Base-by-base conservation (phyloP, 1,140 invertebrate genomes). In the Polypedilum pembai region DNA sequence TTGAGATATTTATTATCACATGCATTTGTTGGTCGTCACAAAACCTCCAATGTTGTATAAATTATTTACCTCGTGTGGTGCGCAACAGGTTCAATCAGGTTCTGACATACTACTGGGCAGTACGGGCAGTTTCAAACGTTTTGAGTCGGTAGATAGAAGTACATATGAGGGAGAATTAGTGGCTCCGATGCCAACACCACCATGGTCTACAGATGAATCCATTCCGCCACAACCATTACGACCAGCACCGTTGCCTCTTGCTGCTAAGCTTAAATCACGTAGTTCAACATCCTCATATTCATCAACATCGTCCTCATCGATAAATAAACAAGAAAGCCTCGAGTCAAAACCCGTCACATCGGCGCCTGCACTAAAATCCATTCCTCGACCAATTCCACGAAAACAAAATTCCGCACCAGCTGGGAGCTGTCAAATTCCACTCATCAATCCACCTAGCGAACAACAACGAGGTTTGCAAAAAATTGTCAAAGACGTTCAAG, bases 101-200 rank as follows among this genome's bases (percentile, higher is more conserved):
- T 88, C 88, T 0, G 89, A 90, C 78, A 86, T 90, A 74, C 83
- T 86, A 45, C 80, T 90, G 24, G 87, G 87, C 79, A 83, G 83
- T 56, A 85, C 84, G 41, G 89, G 88, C 17, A 90, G 87, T 78
- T 90, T 89, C 80, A 87, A 88, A 76, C 84, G 88, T 40, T 90
- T 90, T 79, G 88, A 90, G 76, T 87, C 87, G 18, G 84, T 90
- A 41, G 87, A 89, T 77, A 79, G 81, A 33, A 86, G 87, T 76
- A 21, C 65, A 20, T 83, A 84, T 75, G 81, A 83, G 33, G 81
- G 84, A 63, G 76, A 77, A 45, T 74, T 77, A 33, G 80, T 77
- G n/a, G 80, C 79, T 12, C 75, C 65, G 75, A 74, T 45, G 76
- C 76, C 45, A 2, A 79, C 80, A 0, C 80, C 80, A 1, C 66